These are phyloP conservation scores for Perccottus glenii DNA, from an alignment of 2,113 vertebrate species.

Conservation along the genomic window DNA sequence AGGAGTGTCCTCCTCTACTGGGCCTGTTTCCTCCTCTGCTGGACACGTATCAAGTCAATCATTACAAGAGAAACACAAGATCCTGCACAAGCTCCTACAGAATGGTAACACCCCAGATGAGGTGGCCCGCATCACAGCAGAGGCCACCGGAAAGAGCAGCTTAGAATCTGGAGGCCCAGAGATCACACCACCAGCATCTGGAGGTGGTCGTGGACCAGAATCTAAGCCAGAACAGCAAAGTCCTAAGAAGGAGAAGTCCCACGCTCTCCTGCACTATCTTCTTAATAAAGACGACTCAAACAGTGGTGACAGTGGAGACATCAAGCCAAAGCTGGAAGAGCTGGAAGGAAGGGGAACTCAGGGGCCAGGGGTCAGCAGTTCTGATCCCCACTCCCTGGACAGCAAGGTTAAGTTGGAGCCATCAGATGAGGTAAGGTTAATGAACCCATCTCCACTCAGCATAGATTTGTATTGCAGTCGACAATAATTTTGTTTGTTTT, in stretches of 20 bases:
- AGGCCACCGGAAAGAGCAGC: slow-evolving; percentile 92
- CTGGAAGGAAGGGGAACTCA: slow-evolving; percentile 80
- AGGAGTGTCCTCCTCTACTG: slow-evolving; percentile 90
- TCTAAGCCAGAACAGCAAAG: slow-evolving; percentile 92
- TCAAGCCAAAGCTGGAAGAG: slow-evolving; percentile 88
- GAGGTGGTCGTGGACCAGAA: slow-evolving; percentile 60
- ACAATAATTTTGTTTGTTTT: slow-evolving; percentile 16
- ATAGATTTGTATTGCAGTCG: neutral
- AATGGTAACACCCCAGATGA: slow-evolving; percentile 97
- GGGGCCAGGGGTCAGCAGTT: slow-evolving; percentile 79
- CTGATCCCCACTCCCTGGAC: slow-evolving; percentile 77
- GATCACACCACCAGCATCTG: slow-evolving; percentile 77
- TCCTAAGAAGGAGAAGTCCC: slow-evolving; percentile 94
- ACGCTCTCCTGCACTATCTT: slow-evolving; percentile 92
- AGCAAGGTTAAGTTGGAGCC: slow-evolving; percentile 89
- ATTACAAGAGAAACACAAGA: slow-evolving; percentile 95
- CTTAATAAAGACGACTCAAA: slow-evolving; percentile 94
- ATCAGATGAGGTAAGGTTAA: slow-evolving; percentile 85
- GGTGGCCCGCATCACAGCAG: slow-evolving; percentile 95
- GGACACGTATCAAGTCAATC: slow-evolving; percentile 81
- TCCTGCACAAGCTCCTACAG: slow-evolving; percentile 96
- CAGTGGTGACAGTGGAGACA: slow-evolving; percentile 77
- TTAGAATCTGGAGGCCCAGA: slow-evolving; percentile 81
- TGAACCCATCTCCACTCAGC: neutral
- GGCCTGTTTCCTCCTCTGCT: slow-evolving; percentile 82